phyloP scores from a whole-genome alignment of 2,797 vertebrate genomes.

The Lutjanus argentimaculatus region DNA sequence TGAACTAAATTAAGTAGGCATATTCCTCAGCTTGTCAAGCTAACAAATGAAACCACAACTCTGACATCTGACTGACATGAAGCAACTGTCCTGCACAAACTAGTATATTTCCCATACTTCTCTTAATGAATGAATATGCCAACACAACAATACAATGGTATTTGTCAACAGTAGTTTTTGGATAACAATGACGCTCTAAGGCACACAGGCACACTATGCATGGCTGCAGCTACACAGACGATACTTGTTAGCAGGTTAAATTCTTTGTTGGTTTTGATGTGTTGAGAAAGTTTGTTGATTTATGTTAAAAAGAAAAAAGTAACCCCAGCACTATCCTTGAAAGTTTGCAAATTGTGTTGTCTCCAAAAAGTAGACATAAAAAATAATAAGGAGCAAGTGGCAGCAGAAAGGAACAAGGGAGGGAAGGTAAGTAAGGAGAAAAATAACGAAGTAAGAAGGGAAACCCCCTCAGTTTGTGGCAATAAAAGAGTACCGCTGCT shows the following conservation, averaged over 20 bases:
- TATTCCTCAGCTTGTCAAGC: background rate
- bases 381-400: slow-evolving; percentile 47
- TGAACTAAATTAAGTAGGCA: background rate
- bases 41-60: background rate
- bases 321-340: background rate
- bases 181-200: background rate
- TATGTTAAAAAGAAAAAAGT: slow-evolving; percentile 20
- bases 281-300: background rate
- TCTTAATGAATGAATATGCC: background rate
- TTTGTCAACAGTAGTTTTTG: slow-evolving; percentile 1
- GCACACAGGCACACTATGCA: background rate
- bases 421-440: slow-evolving; percentile 63
- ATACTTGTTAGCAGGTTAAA: background rate
- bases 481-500: slow-evolving; percentile 85
- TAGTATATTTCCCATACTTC: background rate
- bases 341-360: slow-evolving; percentile 15
- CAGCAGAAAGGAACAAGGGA: slow-evolving; percentile 45
- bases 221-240: slow-evolving; percentile 19
- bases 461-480: slow-evolving; percentile 82
- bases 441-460: slow-evolving; percentile 79
- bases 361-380: slow-evolving; percentile 41
- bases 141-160: background rate
- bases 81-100: background rate
- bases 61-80: background rate
- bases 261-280: background rate